Conservation (phyloP, 2,113 vertebrate genomes). For the Symphodus melops region DNA sequence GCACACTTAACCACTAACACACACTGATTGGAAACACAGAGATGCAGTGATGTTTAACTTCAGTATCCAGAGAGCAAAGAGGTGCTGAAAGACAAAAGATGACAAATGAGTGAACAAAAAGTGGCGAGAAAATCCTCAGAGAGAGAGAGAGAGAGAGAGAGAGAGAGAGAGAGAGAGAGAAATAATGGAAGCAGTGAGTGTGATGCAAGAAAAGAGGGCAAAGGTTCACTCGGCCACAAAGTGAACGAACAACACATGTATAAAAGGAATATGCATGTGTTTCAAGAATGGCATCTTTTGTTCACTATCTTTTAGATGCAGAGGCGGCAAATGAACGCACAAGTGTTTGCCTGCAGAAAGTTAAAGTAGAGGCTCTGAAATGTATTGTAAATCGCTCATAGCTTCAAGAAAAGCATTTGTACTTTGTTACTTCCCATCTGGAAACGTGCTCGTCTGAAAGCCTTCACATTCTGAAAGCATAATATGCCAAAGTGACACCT, state of each 20-base stretch:
- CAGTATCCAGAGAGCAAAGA: background rate
- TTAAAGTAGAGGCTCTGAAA: background rate
- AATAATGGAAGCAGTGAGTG: background rate
- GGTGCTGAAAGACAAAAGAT: slow-evolving; percentile 44
- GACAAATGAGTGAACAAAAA: slow-evolving; percentile 25
- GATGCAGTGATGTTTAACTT: slow-evolving; percentile 4
- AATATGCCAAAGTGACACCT: background rate
- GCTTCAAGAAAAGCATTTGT: too few species aligned
- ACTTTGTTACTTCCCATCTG: too few species aligned
- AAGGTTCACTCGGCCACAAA: background rate
- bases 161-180: background rate
- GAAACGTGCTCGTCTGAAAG: background rate
- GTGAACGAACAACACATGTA: background rate
- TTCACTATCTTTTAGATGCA: background rate
- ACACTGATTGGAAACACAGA: background rate
- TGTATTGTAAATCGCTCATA: too few species aligned
- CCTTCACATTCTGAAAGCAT: background rate
- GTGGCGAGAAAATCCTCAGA: slow-evolving; percentile 9
- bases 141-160: background rate
- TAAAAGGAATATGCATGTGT: background rate
- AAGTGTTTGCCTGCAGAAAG: too few species aligned
- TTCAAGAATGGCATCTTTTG: too few species aligned
- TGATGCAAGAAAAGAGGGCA: background rate
- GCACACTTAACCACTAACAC: background rate
- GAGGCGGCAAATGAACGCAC: background rate